A percentile compares a stretch with the other conserved stretches of the same genome.
Evolutionary conservation across 2,797 vertebrate species (phyloP).

Genomic region (Sebastes vulpes): DNA sequence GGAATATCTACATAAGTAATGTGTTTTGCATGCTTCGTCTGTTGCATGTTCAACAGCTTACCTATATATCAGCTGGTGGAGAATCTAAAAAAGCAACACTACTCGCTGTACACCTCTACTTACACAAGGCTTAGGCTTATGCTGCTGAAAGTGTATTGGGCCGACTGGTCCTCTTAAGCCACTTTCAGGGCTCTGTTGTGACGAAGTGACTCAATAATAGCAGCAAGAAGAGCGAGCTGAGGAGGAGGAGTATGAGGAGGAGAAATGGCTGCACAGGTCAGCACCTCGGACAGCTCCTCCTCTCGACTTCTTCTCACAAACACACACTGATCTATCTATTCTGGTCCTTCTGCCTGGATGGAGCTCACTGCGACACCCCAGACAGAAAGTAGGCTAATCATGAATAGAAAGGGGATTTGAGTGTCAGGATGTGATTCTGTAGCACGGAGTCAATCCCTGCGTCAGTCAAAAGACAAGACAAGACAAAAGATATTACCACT

Average conservation of each 20-base stretch:
- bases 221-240: constrained; percentile 18
- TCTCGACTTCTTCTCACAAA: constrained; percentile 34
- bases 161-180: constrained; percentile 51
- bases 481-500: constrained; percentile 40
- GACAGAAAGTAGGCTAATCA: constrained; percentile 26
- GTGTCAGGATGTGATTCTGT: background rate
- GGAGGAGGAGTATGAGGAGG: background rate
- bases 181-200: constrained; percentile 40
- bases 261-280: constrained; percentile 72
- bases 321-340: constrained; percentile 47
- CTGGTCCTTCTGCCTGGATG: constrained; percentile 24
- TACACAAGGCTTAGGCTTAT: constrained; percentile 56
- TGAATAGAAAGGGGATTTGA: constrained; percentile 29
- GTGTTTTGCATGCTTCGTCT: constrained; percentile 6
- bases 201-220: constrained; percentile 24
- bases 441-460: constrained; percentile 7
- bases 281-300: constrained; percentile 89
- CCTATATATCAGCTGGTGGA: constrained; percentile 6
- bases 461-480: constrained; percentile 5
- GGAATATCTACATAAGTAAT: constrained; percentile 4
- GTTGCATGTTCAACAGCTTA: constrained; percentile 43
- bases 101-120: constrained; percentile 16
- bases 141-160: constrained; percentile 35
- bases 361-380: constrained; percentile 26
- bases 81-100: constrained; percentile 33